Conservation (phyloP, 2,113 vertebrate species). For the Hyperopisus bebe region DNA sequence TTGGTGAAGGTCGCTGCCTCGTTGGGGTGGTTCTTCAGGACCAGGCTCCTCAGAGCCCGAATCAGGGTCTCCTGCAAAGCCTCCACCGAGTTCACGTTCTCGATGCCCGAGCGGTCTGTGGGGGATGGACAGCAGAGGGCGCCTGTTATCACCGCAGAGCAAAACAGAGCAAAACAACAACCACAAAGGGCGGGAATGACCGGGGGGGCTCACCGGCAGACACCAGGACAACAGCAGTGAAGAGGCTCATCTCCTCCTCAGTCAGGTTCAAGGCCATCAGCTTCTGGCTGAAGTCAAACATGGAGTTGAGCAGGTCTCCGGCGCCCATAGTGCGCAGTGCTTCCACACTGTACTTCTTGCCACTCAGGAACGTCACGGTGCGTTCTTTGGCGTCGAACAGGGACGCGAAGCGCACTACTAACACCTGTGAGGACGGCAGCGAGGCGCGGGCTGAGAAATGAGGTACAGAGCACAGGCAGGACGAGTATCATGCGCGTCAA, state of each 20-base stretch:
- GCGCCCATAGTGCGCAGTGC: constrained; percentile 84
- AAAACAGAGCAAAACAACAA: neutral
- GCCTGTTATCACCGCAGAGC: neutral
- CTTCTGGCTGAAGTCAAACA: constrained; percentile 95
- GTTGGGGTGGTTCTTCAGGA: constrained; percentile 88
- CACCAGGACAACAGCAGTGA: constrained; percentile 89
- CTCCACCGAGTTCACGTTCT: constrained; percentile 92
- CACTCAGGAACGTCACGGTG: constrained; percentile 87
- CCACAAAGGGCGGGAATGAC: neutral
- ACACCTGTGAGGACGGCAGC: constrained; percentile 64
- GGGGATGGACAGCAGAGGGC: neutral
- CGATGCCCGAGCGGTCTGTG: constrained; percentile 86
- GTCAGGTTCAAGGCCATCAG: constrained; percentile 79
- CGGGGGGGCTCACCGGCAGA: constrained; percentile 75
- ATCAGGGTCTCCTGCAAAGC: constrained; percentile 90
- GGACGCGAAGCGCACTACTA: constrained; percentile 89
- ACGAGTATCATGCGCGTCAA: neutral
- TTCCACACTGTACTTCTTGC: constrained; percentile 81
- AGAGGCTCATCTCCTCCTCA: constrained; percentile 94
- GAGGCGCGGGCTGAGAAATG: neutral
- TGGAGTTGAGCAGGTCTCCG: constrained; percentile 86
- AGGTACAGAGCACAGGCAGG: neutral
- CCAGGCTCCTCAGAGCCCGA: constrained; percentile 82
- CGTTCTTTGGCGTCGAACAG: constrained; percentile 83
- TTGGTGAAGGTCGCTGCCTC: constrained; percentile 93